Conservation (phyloP, 2,113 vertebrate genomes). For the Leuciscus idus region DNA sequence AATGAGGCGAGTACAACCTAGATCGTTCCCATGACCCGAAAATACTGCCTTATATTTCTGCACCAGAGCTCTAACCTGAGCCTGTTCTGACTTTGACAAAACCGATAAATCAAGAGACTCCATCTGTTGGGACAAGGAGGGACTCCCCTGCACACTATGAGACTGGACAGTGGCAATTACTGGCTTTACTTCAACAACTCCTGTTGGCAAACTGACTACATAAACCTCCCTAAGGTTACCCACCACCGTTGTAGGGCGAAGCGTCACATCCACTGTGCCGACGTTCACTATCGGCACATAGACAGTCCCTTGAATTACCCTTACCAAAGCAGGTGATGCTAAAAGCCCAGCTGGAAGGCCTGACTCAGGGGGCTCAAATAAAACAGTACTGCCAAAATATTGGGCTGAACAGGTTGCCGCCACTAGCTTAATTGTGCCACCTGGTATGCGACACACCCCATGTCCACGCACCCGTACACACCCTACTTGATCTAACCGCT, state of each 20-base stretch:
- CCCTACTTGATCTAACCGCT: too few relatives aligned
- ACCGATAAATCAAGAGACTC: not conserved
- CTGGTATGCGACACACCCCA: too few relatives aligned
- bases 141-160: not conserved
- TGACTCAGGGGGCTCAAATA: slow-evolving; percentile 17
- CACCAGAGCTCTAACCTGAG: not conserved
- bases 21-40: not conserved
- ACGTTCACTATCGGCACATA: slow-evolving; percentile 37
- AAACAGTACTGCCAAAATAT: not conserved
- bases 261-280: not conserved
- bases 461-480: too few relatives aligned
- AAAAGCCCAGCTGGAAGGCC: slow-evolving; percentile 32
- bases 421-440: too few relatives aligned
- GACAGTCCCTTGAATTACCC: not conserved
- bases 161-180: too few relatives aligned
- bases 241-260: not conserved
- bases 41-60: not conserved
- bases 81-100: not conserved
- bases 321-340: slow-evolving; percentile 7
- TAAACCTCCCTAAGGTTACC: not conserved
- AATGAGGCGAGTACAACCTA: too few relatives aligned
- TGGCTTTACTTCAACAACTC: not conserved
- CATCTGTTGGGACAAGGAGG: not conserved
- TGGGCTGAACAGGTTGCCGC: too few relatives aligned
- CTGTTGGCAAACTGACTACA: not conserved